Conservation (phyloP, 2,888 invertebrate genomes). For the Neelides folsomi region DNA sequence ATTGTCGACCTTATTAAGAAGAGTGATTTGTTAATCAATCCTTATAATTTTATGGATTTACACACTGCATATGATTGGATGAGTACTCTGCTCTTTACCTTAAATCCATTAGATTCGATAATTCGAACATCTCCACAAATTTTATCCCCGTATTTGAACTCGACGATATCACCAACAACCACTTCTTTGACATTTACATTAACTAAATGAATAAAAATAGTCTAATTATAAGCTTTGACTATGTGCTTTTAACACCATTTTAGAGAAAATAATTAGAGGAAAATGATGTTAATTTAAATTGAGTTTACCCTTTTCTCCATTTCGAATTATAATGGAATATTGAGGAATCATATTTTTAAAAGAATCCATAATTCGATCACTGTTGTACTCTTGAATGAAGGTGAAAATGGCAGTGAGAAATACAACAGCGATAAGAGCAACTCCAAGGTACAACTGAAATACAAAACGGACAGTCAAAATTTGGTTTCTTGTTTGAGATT, state of each 20-base stretch:
- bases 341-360: slow-evolving; percentile 17
- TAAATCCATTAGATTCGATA: slow-evolving; percentile 86
- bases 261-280: too few relatives aligned
- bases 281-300: too few relatives aligned
- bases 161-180: slow-evolving; percentile 14
- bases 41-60: too few relatives aligned
- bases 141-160: slow-evolving; percentile 37
- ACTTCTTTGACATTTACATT: not conserved
- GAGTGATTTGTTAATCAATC: too few relatives aligned
- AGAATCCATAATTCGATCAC: slow-evolving; percentile 14
- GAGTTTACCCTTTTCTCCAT: slow-evolving; percentile 5
- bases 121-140: slow-evolving; percentile 95
- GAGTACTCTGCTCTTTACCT: slow-evolving; percentile 48
- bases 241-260: too few relatives aligned
- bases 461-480: not conserved
- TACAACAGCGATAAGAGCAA: slow-evolving; percentile 15
- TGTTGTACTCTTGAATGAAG: slow-evolving; percentile 16
- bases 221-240: not conserved
- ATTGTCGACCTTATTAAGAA: slow-evolving; percentile 60
- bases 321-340: slow-evolving; percentile 6
- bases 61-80: too few relatives aligned
- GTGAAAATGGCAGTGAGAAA: slow-evolving; percentile 15
- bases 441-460: slow-evolving; percentile 11
- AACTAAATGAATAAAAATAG: not conserved
- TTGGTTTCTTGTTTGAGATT: too few relatives aligned